Conservation (phyloP, 1,140 invertebrate species). For the Caenorhabditis tropicalis region DNA sequence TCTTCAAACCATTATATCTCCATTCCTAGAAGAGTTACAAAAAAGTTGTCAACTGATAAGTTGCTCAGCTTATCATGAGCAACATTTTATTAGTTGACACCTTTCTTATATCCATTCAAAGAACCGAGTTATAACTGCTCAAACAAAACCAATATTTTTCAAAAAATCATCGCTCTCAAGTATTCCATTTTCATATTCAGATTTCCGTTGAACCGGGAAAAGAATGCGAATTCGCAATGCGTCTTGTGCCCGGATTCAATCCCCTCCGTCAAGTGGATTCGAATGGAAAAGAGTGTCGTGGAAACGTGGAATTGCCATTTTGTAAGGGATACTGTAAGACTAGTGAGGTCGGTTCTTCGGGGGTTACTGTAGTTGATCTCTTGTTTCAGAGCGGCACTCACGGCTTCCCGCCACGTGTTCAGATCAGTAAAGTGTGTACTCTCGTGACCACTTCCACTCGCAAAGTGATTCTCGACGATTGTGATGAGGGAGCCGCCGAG, state of each 20-base stretch:
- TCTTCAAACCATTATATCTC: too few species aligned
- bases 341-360: neutral
- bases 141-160: too few species aligned
- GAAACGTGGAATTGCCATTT: slow-evolving; percentile 28
- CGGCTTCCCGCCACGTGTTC: slow-evolving; percentile 2
- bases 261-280: neutral
- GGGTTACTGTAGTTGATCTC: neutral
- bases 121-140: too few species aligned
- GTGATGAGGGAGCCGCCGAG: slow-evolving; percentile 1
- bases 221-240: slow-evolving; percentile 35
- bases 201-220: slow-evolving; percentile 1
- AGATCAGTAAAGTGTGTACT: slow-evolving; percentile 17
- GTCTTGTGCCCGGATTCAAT: neutral
- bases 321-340: slow-evolving; percentile 39
- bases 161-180: too few species aligned
- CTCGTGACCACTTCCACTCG: slow-evolving; percentile 1
- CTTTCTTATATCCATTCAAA: too few species aligned
- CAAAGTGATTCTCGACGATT: neutral
- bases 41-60: too few species aligned
- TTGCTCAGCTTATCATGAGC: too few species aligned
- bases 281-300: slow-evolving; percentile 11
- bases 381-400: slow-evolving; percentile 14
- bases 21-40: too few species aligned
- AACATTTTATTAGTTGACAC: too few species aligned
- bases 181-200: neutral